Percentiles rank a stretch among this genome's conserved stretches.
Evolutionary conservation across 37 sponge, comb jelly and placozoan genomes (phyloP).

Genomic region (Spongilla lacustris): DNA sequence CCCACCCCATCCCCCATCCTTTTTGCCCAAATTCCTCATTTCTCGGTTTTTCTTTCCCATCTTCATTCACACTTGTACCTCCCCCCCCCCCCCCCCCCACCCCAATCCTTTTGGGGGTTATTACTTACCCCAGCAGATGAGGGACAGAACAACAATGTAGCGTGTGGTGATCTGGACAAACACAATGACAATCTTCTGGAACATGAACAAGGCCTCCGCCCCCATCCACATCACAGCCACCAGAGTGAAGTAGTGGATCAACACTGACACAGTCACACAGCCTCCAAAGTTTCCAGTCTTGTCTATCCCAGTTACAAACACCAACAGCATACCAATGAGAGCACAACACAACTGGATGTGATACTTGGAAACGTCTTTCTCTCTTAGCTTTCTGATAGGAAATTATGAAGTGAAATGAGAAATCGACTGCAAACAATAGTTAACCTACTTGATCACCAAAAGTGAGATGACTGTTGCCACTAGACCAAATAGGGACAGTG

Average conservation of each 20-base stretch:
- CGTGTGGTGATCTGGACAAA: slow-evolving; percentile 27
- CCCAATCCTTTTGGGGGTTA: too few relatives aligned
- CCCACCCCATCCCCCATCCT: too few relatives aligned
- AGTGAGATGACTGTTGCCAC: slow-evolving; percentile 15
- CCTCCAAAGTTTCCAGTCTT: slow-evolving; percentile 11
- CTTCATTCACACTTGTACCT: too few relatives aligned
- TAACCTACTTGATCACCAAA: slow-evolving; percentile 17
- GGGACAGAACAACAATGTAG: slow-evolving; percentile 19
- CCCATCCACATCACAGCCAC: slow-evolving; percentile 31
- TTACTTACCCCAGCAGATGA: slow-evolving; percentile 56
- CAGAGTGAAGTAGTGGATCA: slow-evolving; percentile 58
- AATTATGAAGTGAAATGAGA: too few relatives aligned
- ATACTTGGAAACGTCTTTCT: slow-evolving; percentile 19
- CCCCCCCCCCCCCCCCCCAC: too few relatives aligned
- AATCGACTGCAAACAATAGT: not conserved
- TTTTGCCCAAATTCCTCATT: too few relatives aligned
- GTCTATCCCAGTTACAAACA: slow-evolving; percentile 36
- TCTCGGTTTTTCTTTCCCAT: not conserved
- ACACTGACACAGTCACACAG: slow-evolving; percentile 38
- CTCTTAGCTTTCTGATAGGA: slow-evolving; percentile 22
- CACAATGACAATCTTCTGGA: slow-evolving; percentile 39
- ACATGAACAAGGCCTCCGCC: slow-evolving; percentile 27
- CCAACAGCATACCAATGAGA: slow-evolving; percentile 38
- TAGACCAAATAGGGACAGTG: slow-evolving; percentile 39
- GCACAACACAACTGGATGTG: slow-evolving; percentile 50